Evolutionary conservation across 2,888 invertebrate species (phyloP), one percentile per base, ranked within the genome.

Genomic region (Rhagium mordax): DNA sequence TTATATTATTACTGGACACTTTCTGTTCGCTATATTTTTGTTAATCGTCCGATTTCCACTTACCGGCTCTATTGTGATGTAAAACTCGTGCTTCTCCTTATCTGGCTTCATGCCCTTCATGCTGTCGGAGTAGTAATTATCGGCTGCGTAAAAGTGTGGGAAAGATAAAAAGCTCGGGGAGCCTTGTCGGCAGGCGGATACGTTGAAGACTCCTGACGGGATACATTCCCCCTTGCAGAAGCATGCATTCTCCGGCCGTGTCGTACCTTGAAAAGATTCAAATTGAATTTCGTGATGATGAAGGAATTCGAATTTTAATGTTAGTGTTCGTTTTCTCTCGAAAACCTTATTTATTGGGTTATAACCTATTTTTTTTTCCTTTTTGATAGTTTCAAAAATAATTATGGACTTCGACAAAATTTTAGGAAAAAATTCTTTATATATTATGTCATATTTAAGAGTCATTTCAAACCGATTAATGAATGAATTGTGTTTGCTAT

Each of bases 81-180:
- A 93, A 87, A 96, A 95, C 77, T 92, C 91, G 84, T 96, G 96
- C 21, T 91, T 89, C 0, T 91, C 89, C 0, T 91, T 90, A 21
- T 92, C 89, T 0, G 96, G 95, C 1, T 87, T 81, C 85, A 96
- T 84, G 0, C 96, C 96, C 0, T 88, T 88, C 1, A 96, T 91
- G 53, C 89, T 88, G 5, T 92, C 88, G 10, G 88, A 81, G 72
- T 94, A 92, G 72, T 87, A 88, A 0, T 92, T 91, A 87, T 95
- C 95, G 0, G 91, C 96, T 79, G 92, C 90, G 83, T 92, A 90
- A 87, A 95, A 96, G 87, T 96, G 96, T 0, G 96, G 96, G 81
- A 94, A 91, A 0, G 95, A 94, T 80, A 95, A 90, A 84, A 95
- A 95, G 0, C 93, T 93, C 0, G 96, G 96, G 0, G 95, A 94